A percentile compares a stretch with the other conserved stretches of the same genome.
These are phyloP conservation scores for Neoascia interrupta DNA, from an alignment of 2,888 invertebrate species.

Conservation along the genomic window DNA sequence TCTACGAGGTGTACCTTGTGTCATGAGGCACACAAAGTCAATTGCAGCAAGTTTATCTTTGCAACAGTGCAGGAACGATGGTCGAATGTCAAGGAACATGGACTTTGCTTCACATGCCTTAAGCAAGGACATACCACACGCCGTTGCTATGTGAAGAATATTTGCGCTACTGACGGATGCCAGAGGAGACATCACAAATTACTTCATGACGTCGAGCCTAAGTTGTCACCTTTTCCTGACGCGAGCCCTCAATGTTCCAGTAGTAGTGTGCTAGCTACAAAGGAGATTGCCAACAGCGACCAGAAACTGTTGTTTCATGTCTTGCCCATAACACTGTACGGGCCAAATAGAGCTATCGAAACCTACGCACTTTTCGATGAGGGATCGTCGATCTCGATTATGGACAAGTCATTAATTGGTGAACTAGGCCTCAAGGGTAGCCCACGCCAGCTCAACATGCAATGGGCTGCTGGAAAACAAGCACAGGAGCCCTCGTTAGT, in stretches of 20 bases:
- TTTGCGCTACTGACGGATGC: slow-evolving; percentile 1
- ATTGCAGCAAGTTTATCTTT: slow-evolving; percentile 10
- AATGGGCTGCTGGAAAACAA: slow-evolving; percentile 39
- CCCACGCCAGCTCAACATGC: slow-evolving; percentile 32
- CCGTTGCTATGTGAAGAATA: slow-evolving; percentile 1
- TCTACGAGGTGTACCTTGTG: too few relatives aligned
- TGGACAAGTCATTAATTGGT: slow-evolving; percentile 22
- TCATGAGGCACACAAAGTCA: slow-evolving; percentile 13
- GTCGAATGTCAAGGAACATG: slow-evolving; percentile 2
- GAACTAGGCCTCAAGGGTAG: slow-evolving; percentile 46
- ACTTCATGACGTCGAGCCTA: too few relatives aligned
- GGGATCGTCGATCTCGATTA: slow-evolving; percentile 53
- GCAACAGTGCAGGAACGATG: slow-evolving; percentile 13
- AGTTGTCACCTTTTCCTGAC: too few relatives aligned
- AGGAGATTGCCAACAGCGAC: not conserved
- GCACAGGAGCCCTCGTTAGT: slow-evolving; percentile 27
- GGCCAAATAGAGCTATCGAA: slow-evolving; percentile 11
- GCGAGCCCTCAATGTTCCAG: too few relatives aligned
- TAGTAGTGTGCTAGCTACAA: slow-evolving; percentile 4
- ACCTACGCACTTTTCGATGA: slow-evolving; percentile 51
- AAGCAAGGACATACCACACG: slow-evolving; percentile 20
- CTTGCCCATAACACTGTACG: slow-evolving; percentile 46
- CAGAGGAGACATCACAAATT: not conserved
- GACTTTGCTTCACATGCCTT: slow-evolving; percentile 33
- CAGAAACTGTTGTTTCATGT: slow-evolving; percentile 40